Evolutionary conservation across 2,797 vertebrate genomes (phyloP), one percentile per base, ranked within the genome.

Genomic region (Ara ararauna): DNA sequence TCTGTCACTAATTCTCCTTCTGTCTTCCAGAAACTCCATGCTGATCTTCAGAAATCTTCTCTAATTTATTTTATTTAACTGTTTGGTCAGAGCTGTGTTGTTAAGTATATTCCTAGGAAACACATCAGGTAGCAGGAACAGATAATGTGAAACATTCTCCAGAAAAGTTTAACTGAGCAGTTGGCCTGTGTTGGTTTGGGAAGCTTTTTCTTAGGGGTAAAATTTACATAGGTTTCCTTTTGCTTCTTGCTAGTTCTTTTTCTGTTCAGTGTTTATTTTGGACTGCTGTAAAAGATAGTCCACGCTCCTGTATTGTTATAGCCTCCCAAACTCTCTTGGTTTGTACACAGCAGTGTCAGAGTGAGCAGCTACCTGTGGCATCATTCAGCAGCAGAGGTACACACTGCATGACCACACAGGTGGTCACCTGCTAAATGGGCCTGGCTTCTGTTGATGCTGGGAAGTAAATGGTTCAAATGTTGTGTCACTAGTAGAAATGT

Each of bases 21-120:
- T 60, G 40, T 75, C 34, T 93, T 90, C 74, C 50, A 88, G 54
- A 89, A 88, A 64, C 26, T 92, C 18, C 29, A 6, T 53, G 40
- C n/a, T 90, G 38, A 68, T 94, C 45, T 90, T 78, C 18, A 95
- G 74, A 79, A 79, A 56, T 87, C 24, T 84, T 75, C 61, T 75
- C 24, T 47, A 38, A 48, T 73, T 87, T 36, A 11, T 70, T 90
- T 76, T 30, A 6, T 60, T 81, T 67, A 68, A n/a, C 34, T 53
- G 12, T 83, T 89, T 71, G 7, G 36, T 93, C 56, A 80, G 71
- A 87, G n/a, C 29, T 45, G 2, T 71, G 2, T 50, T 62, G 24
- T 87, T 90, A 47, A 64, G 47, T 81, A 4, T 26, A 32, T 66
- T 27, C 13, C 8, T 54, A 68, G 73, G 24, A 78, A 73, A 38